Conservation (phyloP, 2,888 invertebrate genomes). For the Pteria penguin region DNA sequence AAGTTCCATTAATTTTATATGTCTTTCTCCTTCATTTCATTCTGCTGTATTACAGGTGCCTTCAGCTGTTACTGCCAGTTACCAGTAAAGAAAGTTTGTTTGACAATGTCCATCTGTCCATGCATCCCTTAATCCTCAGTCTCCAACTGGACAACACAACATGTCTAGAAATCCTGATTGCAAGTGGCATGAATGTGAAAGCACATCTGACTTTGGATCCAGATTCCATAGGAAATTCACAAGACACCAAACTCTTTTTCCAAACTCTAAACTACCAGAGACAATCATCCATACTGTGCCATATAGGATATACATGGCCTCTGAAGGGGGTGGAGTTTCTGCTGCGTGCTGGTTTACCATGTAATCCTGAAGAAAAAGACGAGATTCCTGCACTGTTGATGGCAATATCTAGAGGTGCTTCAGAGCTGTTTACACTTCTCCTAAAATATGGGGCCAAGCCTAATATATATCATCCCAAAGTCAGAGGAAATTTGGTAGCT, state of each 20-base stretch:
- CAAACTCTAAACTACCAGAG: slow-evolving; percentile 37
- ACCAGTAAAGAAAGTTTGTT: slow-evolving; percentile 54
- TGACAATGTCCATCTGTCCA: slow-evolving; percentile 41
- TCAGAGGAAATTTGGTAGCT: slow-evolving; percentile 64
- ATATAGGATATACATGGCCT: slow-evolving; percentile 49
- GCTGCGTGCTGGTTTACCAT: slow-evolving; percentile 57
- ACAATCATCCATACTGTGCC: slow-evolving; percentile 51
- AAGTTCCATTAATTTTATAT: too few relatives aligned
- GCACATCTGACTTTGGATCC: slow-evolving; percentile 42
- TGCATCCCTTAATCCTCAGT: slow-evolving; percentile 59
- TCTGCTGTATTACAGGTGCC: slow-evolving; percentile 66
- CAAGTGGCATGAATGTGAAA: slow-evolving; percentile 48
- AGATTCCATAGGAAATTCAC: slow-evolving; percentile 31
- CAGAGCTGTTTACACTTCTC: slow-evolving; percentile 57
- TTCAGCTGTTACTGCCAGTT: slow-evolving; percentile 60
- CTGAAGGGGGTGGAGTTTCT: slow-evolving; percentile 55
- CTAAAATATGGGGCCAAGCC: slow-evolving; percentile 62
- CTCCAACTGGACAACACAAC: slow-evolving; percentile 51
- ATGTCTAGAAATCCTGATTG: slow-evolving; percentile 53
- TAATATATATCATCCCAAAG: slow-evolving; percentile 61
- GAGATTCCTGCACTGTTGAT: slow-evolving; percentile 68
- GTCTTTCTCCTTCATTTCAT: too few relatives aligned
- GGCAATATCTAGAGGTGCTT: slow-evolving; percentile 53
- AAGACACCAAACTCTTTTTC: slow-evolving; percentile 41
- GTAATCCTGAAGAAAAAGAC: slow-evolving; percentile 48